Percentiles rank a stretch among this genome's conserved stretches.
Evolutionary conservation across 2,888 invertebrate species (phyloP).

Genomic region (Tetanocera ferruginea): DNA sequence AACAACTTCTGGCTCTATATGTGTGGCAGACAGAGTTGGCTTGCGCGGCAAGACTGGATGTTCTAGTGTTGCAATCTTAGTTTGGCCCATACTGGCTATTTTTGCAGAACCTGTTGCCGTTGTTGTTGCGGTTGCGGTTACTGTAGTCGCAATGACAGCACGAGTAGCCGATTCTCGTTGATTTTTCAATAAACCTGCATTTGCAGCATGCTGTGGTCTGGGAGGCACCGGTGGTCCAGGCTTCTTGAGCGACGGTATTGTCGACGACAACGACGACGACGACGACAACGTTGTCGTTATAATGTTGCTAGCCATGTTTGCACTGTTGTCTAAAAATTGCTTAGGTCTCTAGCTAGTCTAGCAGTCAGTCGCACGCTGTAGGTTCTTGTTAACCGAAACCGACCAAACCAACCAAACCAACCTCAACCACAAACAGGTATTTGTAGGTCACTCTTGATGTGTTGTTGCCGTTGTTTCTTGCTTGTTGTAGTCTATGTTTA

Average conservation of each 20-base stretch:
- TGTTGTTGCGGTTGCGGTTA: constrained; percentile 48
- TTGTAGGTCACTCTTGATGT: constrained; percentile 65
- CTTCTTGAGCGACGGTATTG: constrained; percentile 73
- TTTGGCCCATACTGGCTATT: constrained; percentile 25
- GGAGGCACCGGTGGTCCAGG: constrained; percentile 85
- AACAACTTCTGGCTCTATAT: neutral
- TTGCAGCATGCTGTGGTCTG: constrained; percentile 73
- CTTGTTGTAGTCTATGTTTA: constrained; percentile 44
- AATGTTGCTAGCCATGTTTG: constrained; percentile 46
- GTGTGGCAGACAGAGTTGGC: constrained; percentile 57
- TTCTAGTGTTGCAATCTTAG: constrained; percentile 6
- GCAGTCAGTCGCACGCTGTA: constrained; percentile 10
- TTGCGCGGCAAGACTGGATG: constrained; percentile 60
- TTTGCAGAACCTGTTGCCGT: constrained; percentile 44
- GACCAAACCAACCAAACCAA: neutral
- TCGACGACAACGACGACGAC: constrained; percentile 50
- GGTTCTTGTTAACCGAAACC: constrained; percentile 31
- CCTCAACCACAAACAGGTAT: constrained; percentile 60
- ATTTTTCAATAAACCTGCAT: constrained; percentile 76
- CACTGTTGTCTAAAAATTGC: constrained; percentile 50
- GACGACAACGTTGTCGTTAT: constrained; percentile 44
- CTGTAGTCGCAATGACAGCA: constrained; percentile 40
- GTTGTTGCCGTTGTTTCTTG: constrained; percentile 45
- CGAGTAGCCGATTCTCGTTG: constrained; percentile 52
- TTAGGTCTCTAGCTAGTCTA: constrained; percentile 38